phyloP scores from a whole-genome alignment of 2,113 vertebrate species.

The Morone saxatilis region DNA sequence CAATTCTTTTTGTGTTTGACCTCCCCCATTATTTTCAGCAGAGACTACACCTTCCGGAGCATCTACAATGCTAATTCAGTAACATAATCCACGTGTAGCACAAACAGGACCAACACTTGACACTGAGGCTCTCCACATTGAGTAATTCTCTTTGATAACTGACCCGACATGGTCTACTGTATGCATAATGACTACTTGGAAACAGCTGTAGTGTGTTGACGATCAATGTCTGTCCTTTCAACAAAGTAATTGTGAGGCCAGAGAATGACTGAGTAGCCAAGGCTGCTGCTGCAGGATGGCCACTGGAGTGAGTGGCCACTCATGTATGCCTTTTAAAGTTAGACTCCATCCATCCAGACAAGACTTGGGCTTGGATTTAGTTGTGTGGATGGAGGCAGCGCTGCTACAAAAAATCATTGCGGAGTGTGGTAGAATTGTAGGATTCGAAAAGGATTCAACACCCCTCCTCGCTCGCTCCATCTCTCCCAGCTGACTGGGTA shows the following conservation, averaged over 20 bases:
- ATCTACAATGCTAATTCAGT: constrained; percentile 45
- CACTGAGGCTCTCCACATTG: constrained; percentile 20
- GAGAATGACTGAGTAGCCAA: constrained; percentile 74
- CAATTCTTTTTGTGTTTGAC: constrained; percentile 38
- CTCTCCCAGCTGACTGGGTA: constrained; percentile 81
- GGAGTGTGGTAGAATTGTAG: constrained; percentile 55
- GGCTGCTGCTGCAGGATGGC: constrained; percentile 53
- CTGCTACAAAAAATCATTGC: constrained; percentile 66
- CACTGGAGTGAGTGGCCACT: constrained; percentile 68
- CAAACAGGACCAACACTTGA: constrained; percentile 32
- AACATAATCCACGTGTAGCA: constrained; percentile 26
- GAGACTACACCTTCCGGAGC: constrained; percentile 10
- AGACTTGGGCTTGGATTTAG: constrained; percentile 73
- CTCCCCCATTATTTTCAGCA: constrained; percentile 12
- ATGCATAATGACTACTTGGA: constrained; percentile 57
- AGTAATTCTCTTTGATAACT: constrained; percentile 66
- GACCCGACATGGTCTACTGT: constrained; percentile 44
- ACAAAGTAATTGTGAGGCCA: constrained; percentile 67
- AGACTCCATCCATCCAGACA: constrained; percentile 73
- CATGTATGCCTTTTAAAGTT: constrained; percentile 83
- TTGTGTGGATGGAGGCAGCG: constrained; percentile 69
- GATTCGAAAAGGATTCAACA: constrained; percentile 71
- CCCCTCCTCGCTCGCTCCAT: constrained; percentile 58
- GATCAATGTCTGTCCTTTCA: constrained; percentile 75
- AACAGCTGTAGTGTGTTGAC: constrained; percentile 60